A percentile compares a stretch with the other conserved stretches of the same genome.
Evolutionary conservation across 37 sponge, comb jelly and placozoan species (phyloP).

Genomic region (Tethya wilhelma): DNA sequence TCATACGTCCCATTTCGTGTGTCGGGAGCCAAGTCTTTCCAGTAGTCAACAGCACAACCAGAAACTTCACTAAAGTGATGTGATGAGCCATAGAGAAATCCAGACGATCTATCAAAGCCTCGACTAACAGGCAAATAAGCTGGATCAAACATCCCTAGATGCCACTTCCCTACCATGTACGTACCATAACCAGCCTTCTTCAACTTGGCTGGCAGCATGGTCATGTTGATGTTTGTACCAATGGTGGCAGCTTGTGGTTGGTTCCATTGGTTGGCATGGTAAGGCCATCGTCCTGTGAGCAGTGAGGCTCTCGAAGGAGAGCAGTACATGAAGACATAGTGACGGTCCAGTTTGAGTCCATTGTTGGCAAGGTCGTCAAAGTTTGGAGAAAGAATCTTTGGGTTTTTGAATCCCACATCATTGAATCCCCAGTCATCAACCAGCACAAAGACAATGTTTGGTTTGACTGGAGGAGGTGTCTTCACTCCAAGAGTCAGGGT

Average conservation of each 20-base stretch:
- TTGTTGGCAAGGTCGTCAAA: background rate
- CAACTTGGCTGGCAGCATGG: conserved; percentile 41
- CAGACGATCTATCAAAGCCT: conserved; percentile 28
- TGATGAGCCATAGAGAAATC: conserved; percentile 8
- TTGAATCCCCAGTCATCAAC: no score
- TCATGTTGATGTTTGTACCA: no score
- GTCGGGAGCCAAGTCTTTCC: background rate
- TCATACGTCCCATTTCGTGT: conserved; percentile 19
- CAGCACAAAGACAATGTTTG: no score
- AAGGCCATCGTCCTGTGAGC: background rate
- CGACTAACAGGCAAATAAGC: conserved; percentile 24
- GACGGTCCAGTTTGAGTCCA: background rate
- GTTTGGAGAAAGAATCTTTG: background rate
- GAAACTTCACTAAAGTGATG: background rate
- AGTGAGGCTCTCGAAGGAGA: background rate
- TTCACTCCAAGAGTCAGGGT: no score
- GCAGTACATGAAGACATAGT: background rate
- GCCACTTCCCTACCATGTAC: conserved; percentile 49
- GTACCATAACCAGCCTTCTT: conserved; percentile 22
- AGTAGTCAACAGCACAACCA: conserved; percentile 7
- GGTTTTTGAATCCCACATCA: background rate
- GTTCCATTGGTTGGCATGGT: no score
- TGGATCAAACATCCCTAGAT: conserved; percentile 9
- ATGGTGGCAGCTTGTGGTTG: no score
- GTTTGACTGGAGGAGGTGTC: no score